Evolutionary conservation across 2,888 invertebrate genomes (phyloP), one percentile per base, ranked within the genome.

Genomic region (Sinotaia quadrata): DNA sequence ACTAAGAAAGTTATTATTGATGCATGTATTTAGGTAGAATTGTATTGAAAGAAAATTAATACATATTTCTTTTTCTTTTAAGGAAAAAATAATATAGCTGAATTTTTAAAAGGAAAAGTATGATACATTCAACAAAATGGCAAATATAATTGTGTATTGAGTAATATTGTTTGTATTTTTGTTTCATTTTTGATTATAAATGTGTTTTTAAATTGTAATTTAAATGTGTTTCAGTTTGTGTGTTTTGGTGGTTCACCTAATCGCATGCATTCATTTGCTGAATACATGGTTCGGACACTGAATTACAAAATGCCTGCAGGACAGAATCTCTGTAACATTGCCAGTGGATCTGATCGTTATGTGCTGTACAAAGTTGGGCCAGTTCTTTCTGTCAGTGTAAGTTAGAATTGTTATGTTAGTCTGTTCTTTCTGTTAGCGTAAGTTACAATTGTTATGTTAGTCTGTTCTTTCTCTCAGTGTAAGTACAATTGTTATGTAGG

Each of bases 181-280:
- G 12, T 41, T 15, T 41, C 18, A 41, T 41, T 41, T 15, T 41
- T 41, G 18, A 41, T 41, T 41, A 41, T 41, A 15, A 41, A n/a
- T 51, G 59, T 21, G 21, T 12, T 12, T 59, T 34, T 21, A 24
- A 12, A 18, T 41, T 12, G 10, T 18, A 12, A 41, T 8, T 12
- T 47, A 8, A 21, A 15, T 58, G 29, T 52, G 31, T 69, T 79
- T 80, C 89, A 97, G 96, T 98, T 96, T 89, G 95, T 98, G 44
- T 96, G 96, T 88, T 95, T 97, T 94, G 97, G 97, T 54, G 97
- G 97, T 21, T 96, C 97, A 29, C 95, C 96, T 18, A 94, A 94
- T 85, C 92, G 97, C 65, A 96, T 97, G 96, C 94, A 96, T 88
- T 92, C 92, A 85, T 97, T 97, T 88, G 97, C 97, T 36, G 92